Base-by-base conservation (phyloP, 2,797 vertebrate genomes). In the Cossypha niveicapilla region DNA sequence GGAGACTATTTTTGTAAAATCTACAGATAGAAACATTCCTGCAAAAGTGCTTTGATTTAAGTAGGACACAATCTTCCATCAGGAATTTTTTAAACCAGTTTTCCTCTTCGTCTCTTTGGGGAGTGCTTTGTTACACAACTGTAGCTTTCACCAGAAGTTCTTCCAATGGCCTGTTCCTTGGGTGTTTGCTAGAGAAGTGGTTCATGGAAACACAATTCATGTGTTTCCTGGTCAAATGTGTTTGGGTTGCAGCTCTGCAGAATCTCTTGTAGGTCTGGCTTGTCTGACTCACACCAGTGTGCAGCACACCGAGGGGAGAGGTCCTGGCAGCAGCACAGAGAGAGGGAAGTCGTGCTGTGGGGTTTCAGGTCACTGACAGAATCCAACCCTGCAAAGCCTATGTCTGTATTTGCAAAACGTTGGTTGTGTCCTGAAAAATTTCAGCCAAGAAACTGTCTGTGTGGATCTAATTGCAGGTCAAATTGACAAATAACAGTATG, bases 31-130 rank as follows among this genome's bases (percentile, higher is more conserved):
- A 93, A 93, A 80, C 27, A 80, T 74, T 87, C 39, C 57, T 80
- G 74, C 42, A 82, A 58, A 94, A 95, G 10, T 66, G 22, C 63
- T 96, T 93, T 95, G 88, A 88, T 95, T 95, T 93, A 96, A 96
- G 63, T 91, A 95, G 92, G 91, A 63, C 86, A 93, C 39, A 85
- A 60, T 74, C 70, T 89, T 96, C 80, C 77, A 73, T n/a, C 34
- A 67, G 56, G 37, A 78, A 3, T 79, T 90, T 93, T 92, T 94
- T 62, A 10, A 93, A 76, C 16, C 7, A 35, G 47, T 82, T 91
- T 91, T 94, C 8, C 5, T 78, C 47, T 68, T 82, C 3, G 2
- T 88, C 11, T 78, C 44, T 70, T 76, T 62, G 41, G 24, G 19
- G 23, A 81, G 11, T 48, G 16, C 39, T 93, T 82, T 85, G 34